Percentiles rank a stretch among this genome's conserved stretches.
Evolutionary conservation across 2,797 vertebrate species (phyloP).

Genomic region (Valencia hispanica): DNA sequence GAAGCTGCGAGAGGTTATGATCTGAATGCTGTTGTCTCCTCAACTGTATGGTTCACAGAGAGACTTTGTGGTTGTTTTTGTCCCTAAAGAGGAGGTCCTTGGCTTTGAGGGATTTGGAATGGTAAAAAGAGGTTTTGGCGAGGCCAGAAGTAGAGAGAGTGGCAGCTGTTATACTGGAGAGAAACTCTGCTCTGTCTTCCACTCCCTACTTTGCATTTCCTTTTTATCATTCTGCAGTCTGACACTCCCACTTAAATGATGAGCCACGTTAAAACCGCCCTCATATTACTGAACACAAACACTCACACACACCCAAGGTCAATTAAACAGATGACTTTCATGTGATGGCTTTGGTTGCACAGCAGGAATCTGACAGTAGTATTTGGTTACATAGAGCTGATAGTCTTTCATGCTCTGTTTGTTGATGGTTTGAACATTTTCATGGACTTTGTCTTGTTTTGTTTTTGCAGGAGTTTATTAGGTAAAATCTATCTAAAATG

Average conservation of each 20-base stretch:
- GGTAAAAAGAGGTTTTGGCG: constrained; percentile 62
- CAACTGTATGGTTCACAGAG: constrained; percentile 26
- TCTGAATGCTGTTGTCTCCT: constrained; percentile 19
- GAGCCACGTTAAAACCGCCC: constrained; percentile 68
- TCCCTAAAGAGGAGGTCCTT: constrained; percentile 45
- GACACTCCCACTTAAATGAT: constrained; percentile 71
- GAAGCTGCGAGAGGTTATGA: constrained; percentile 10
- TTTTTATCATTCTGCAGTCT: constrained; percentile 44
- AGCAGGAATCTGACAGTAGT: constrained; percentile 36
- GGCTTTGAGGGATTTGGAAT: constrained; percentile 58
- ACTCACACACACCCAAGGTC: constrained; percentile 64
- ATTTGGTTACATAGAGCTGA: constrained; percentile 53
- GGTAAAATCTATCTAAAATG: constrained; percentile 23
- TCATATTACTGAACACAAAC: constrained; percentile 59
- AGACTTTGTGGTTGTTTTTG: constrained; percentile 40
- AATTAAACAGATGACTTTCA: constrained; percentile 76
- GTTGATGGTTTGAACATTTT: constrained; percentile 18
- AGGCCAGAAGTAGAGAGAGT: constrained; percentile 28
- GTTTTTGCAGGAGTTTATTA: constrained; percentile 9
- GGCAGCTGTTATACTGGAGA: constrained; percentile 69
- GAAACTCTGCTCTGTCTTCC: constrained; percentile 37
- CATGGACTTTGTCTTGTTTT: constrained; percentile 10
- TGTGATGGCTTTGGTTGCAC: constrained; percentile 63
- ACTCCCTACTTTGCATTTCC: constrained; percentile 19
- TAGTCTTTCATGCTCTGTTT: constrained; percentile 21